A percentile compares a stretch with the other conserved stretches of the same genome.
These are phyloP conservation scores for Caradrina kadenii DNA, from an alignment of 2,888 invertebrate species.

Conservation along the genomic window DNA sequence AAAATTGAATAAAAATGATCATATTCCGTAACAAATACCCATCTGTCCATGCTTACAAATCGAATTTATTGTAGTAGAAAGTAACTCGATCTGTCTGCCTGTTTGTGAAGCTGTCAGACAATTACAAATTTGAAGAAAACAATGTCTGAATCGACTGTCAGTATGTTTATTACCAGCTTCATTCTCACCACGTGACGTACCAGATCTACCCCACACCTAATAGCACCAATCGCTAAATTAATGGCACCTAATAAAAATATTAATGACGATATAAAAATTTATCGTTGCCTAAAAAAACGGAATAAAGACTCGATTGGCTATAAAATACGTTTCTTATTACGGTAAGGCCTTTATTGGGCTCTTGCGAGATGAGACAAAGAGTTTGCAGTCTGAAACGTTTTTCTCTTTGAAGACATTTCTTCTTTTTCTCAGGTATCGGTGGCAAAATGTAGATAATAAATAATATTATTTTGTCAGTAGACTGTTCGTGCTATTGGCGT, in stretches of 20 bases:
- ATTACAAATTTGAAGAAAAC: no score
- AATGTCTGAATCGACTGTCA: neutral
- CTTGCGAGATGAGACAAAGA: neutral
- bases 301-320: constrained; percentile 47
- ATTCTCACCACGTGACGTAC: neutral
- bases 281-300: constrained; percentile 56
- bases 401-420: neutral
- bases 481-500: no score
- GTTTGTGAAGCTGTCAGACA: no score
- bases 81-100: no score
- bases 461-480: no score
- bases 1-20: no score
- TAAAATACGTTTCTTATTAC: constrained; percentile 38
- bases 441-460: no score
- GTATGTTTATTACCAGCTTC: neutral
- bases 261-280: constrained; percentile 62
- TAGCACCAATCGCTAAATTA: constrained; percentile 46
- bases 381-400: no score
- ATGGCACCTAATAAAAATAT: constrained; percentile 58
- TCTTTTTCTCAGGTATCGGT: no score
- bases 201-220: constrained; percentile 21
- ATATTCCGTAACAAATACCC: no score
- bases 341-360: neutral
- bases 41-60: no score
- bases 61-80: no score